Evolutionary conservation across 2,113 vertebrate species (phyloP).

Genomic region (Pelusios castaneus): DNA sequence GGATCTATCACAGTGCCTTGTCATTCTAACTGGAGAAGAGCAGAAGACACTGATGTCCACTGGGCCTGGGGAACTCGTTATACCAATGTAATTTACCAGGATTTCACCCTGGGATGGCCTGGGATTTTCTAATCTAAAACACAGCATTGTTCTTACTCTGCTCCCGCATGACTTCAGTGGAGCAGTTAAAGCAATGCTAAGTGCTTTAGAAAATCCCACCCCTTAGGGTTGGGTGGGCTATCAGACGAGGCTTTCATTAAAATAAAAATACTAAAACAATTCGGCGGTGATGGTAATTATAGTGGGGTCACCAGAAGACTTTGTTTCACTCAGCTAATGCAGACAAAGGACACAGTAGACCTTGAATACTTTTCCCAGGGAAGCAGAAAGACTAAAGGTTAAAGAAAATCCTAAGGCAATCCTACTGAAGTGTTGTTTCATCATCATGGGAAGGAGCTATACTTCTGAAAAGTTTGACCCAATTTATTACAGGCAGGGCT

Average conservation of each 20-base stretch:
- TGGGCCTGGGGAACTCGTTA: neutral
- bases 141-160: conserved; percentile 44
- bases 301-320: neutral
- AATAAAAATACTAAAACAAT: neutral
- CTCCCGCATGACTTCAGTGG: conserved; percentile 24
- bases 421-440: neutral
- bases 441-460: neutral
- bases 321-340: neutral
- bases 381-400: conserved; percentile 52
- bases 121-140: conserved; percentile 22
- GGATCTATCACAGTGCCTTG: neutral
- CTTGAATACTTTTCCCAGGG: neutral
- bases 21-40: neutral
- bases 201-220: conserved; percentile 29
- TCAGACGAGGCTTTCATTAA: neutral
- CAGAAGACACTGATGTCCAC: neutral
- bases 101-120: neutral
- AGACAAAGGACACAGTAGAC: conserved; percentile 48
- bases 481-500: neutral
- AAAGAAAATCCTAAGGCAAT: neutral
- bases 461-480: neutral
- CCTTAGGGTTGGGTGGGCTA: neutral
- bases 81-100: neutral
- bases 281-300: neutral
- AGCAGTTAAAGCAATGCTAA: conserved; percentile 6